Evolutionary conservation across 2,888 invertebrate genomes (phyloP).

Genomic region (Erebia aethiops): DNA sequence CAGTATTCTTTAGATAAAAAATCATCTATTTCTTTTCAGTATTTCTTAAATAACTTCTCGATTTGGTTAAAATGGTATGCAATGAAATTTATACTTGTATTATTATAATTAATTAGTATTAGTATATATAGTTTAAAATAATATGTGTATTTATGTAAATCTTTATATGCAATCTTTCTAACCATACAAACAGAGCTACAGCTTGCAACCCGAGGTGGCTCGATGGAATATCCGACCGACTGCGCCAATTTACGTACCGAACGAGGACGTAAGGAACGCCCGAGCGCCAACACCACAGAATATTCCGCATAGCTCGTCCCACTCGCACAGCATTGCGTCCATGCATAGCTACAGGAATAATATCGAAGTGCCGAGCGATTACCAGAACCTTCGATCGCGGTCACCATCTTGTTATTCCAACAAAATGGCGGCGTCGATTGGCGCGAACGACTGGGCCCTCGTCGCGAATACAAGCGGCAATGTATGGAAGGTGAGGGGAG

Average conservation of each 20-base stretch:
- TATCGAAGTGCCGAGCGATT: slow-evolving; percentile 77
- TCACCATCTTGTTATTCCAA: slow-evolving; percentile 82
- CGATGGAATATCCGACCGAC: slow-evolving; percentile 78
- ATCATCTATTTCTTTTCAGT: slow-evolving; percentile 15
- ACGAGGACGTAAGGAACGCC: slow-evolving; percentile 66
- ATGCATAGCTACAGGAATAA: slow-evolving; percentile 81
- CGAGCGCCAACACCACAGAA: slow-evolving; percentile 72
- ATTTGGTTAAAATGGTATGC: slow-evolving; percentile 32
- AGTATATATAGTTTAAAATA: slow-evolving; percentile 33
- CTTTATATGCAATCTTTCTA: slow-evolving; percentile 48
- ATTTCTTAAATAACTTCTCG: slow-evolving; percentile 28
- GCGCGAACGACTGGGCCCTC: slow-evolving; percentile 78
- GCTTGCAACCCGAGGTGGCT: slow-evolving; percentile 73
- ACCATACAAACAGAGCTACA: slow-evolving; percentile 74
- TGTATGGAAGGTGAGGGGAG: slow-evolving; percentile 83
- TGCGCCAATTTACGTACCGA: slow-evolving; percentile 78
- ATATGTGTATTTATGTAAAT: slow-evolving; percentile 45
- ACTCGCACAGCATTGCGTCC: slow-evolving; percentile 79
- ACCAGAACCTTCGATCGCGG: slow-evolving; percentile 78
- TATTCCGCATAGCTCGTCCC: slow-evolving; percentile 76
- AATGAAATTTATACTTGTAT: slow-evolving; percentile 16
- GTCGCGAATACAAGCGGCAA: slow-evolving; percentile 69
- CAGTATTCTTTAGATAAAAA: slow-evolving; percentile 14
- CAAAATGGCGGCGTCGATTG: slow-evolving; percentile 78
- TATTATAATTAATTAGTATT: background rate